phyloP scores from a whole-genome alignment of 2,797 vertebrate genomes.

The Premnoplex brunnescens region DNA sequence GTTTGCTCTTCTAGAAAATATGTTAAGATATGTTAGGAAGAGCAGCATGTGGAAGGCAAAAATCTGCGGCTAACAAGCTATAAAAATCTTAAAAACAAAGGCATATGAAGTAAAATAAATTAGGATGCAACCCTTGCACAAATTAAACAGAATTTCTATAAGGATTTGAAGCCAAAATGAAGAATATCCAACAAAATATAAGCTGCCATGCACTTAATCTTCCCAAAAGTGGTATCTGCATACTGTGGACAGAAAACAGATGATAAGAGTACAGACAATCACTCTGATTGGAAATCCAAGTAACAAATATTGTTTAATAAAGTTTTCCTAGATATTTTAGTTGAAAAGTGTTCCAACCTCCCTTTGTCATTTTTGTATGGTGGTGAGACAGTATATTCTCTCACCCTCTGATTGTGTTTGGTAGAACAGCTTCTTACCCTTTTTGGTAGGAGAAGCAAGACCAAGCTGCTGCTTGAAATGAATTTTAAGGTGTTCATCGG shows the following conservation, averaged over 20 bases:
- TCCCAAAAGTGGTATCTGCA: neutral
- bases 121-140: neutral
- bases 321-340: neutral
- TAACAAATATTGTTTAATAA: neutral
- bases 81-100: constrained; percentile 32
- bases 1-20: neutral
- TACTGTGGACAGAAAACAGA: neutral
- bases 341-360: neutral
- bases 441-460: neutral
- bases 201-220: neutral
- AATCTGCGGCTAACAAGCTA: neutral
- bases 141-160: neutral
- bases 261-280: neutral
- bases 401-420: neutral
- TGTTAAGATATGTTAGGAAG: constrained; percentile 24
- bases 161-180: constrained; percentile 5
- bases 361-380: neutral
- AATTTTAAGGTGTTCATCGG: neutral
- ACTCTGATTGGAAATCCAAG: neutral
- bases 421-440: neutral
- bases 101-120: constrained; percentile 6
- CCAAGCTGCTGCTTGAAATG: neutral
- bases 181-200: neutral
- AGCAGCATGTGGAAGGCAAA: constrained; percentile 16
- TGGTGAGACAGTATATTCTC: neutral